Conservation (phyloP, 2,888 invertebrate species). For the Chaitophorus viminalis region DNA sequence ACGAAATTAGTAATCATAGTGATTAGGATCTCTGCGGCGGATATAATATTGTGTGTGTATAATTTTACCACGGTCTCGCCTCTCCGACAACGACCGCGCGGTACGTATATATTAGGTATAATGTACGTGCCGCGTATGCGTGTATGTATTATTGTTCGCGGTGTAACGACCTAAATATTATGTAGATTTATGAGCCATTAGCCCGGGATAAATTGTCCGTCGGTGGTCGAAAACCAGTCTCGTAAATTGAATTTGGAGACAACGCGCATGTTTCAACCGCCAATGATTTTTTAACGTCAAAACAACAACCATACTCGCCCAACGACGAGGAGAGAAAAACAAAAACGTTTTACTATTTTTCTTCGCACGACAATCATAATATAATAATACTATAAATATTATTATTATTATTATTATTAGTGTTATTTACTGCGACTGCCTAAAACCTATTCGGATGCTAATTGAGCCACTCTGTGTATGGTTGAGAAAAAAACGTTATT, state of each 20-base stretch:
- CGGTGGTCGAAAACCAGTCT: constrained; percentile 53
- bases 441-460: constrained; percentile 31
- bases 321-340: no score
- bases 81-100: no score
- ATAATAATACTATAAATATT: no score
- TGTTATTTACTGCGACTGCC: background rate
- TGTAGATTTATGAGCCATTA: constrained; percentile 58
- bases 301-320: no score
- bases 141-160: background rate
- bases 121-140: no score
- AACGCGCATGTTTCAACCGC: constrained; percentile 25
- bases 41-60: background rate
- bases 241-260: constrained; percentile 56
- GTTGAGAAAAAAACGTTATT: constrained; percentile 1
- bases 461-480: constrained; percentile 5
- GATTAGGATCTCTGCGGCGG: constrained; percentile 43
- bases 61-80: background rate
- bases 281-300: constrained; percentile 42
- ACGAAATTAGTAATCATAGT: constrained; percentile 54
- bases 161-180: constrained; percentile 37
- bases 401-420: no score
- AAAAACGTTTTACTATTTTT: constrained; percentile 15
- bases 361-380: constrained; percentile 5
- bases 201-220: constrained; percentile 55
- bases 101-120: no score